phyloP scores from a whole-genome alignment of 1,140 invertebrate genomes.

The Drosophila nasuta region DNA sequence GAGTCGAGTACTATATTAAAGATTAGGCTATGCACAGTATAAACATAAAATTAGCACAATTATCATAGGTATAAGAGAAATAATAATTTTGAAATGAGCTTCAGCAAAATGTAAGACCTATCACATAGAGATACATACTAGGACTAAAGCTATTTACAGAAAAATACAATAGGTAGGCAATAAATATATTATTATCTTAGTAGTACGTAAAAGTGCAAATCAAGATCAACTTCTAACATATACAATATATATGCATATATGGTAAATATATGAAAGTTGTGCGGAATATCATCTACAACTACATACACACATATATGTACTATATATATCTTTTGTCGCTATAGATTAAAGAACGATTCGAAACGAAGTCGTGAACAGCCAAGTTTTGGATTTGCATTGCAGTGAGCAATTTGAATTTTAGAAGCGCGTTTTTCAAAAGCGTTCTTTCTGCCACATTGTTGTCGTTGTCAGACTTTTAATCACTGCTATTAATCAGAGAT shows the following conservation, averaged over 20 bases:
- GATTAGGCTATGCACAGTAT: constrained; percentile 3
- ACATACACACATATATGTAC: constrained; percentile 29
- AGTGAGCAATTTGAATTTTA: constrained; percentile 68
- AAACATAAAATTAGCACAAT: constrained; percentile 34
- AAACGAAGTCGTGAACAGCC: constrained; percentile 82
- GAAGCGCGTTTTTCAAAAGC: constrained; percentile 70
- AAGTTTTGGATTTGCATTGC: constrained; percentile 78
- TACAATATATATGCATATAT: constrained; percentile 19
- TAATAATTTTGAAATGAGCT: constrained; percentile 40
- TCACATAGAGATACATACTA: constrained; percentile 74
- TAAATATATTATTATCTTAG: constrained; percentile 36
- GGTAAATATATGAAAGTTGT: constrained; percentile 42
- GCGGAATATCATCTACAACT: constrained; percentile 38
- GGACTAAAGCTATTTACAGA: constrained; percentile 72
- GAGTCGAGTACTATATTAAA: constrained; percentile 32
- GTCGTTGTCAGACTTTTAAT: constrained; percentile 41
- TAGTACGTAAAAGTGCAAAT: constrained; percentile 49
- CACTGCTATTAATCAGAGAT: constrained; percentile 88
- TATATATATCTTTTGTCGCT: constrained; percentile 54
- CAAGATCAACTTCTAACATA: constrained; percentile 56
- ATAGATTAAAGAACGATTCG: constrained; percentile 78
- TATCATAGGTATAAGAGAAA: background rate
- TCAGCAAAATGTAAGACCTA: constrained; percentile 73
- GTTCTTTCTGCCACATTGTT: constrained; percentile 6
- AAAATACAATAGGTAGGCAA: constrained; percentile 31